phyloP scores from a whole-genome alignment of 2,888 invertebrate genomes.

The Cheilosia variabilis region DNA sequence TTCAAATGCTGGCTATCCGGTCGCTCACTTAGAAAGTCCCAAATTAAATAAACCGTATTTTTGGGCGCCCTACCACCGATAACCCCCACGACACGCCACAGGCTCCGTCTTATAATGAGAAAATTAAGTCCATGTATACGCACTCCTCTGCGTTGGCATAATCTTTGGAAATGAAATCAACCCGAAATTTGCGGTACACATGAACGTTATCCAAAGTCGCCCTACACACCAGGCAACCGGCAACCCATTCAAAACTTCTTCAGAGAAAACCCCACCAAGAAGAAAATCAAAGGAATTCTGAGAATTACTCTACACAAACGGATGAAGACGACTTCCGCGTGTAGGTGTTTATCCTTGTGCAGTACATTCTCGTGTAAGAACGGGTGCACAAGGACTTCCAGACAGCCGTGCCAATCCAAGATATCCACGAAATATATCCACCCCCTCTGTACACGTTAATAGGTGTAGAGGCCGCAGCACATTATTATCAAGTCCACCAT shows the following conservation, averaged over 20 bases:
- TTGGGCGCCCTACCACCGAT: not conserved
- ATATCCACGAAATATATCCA: constrained; percentile 36
- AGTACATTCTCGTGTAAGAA: constrained; percentile 23
- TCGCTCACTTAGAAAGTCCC: constrained; percentile 31
- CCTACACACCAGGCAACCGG: constrained; percentile 9
- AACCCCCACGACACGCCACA: not conserved
- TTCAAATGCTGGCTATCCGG: constrained; percentile 18
- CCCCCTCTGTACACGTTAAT: not conserved
- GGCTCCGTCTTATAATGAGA: constrained; percentile 45
- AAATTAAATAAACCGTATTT: constrained; percentile 51
- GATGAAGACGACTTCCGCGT: constrained; percentile 61
- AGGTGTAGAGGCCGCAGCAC: constrained; percentile 30
- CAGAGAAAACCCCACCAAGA: constrained; percentile 61
- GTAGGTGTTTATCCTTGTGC: constrained; percentile 33
- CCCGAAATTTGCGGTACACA: constrained; percentile 72
- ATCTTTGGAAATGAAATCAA: constrained; percentile 72
- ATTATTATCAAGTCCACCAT: constrained; percentile 56
- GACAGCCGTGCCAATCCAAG: constrained; percentile 48
- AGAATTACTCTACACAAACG: constrained; percentile 61
- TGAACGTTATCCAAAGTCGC: constrained; percentile 38
- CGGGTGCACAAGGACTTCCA: constrained; percentile 54
- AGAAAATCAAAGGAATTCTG: constrained; percentile 75
- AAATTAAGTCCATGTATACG: constrained; percentile 52
- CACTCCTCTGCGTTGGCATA: constrained; percentile 19
- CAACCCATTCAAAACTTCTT: constrained; percentile 63